Evolutionary conservation across 2,113 vertebrate species (phyloP).

Genomic region (Bostrychus sinensis): DNA sequence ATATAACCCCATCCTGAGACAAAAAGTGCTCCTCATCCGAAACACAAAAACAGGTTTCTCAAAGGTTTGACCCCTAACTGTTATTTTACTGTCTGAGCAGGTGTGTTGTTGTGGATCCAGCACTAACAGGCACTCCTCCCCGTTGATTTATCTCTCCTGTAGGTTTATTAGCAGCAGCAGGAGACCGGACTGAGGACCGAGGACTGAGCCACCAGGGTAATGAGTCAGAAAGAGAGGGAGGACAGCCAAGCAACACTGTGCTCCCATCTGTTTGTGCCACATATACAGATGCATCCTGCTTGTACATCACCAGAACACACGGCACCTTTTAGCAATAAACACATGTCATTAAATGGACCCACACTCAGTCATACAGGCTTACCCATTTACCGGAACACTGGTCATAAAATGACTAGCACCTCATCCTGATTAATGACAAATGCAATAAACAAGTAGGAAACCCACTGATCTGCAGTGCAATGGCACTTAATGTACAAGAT

Average conservation of each 20-base stretch:
- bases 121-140: constrained; percentile 99
- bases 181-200: constrained; percentile 94
- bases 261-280: constrained; percentile 68
- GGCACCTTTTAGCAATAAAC: neutral
- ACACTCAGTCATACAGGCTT: neutral
- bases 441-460: too few relatives aligned
- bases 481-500: neutral
- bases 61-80: constrained; percentile 79
- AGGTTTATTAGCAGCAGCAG: constrained; percentile 99
- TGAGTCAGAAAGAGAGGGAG: constrained; percentile 90
- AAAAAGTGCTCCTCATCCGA: constrained; percentile 62
- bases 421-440: too few relatives aligned
- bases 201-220: constrained; percentile 97
- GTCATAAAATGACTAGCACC: too few relatives aligned
- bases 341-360: neutral
- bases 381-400: neutral
- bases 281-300: constrained; percentile 55
- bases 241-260: constrained; percentile 72
- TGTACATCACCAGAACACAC: constrained; percentile 31
- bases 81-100: constrained; percentile 80
- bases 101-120: constrained; percentile 80
- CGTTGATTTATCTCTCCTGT: constrained; percentile 99
- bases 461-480: too few relatives aligned
- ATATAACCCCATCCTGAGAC: constrained; percentile 54
- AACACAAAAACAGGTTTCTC: constrained; percentile 73